Evolutionary conservation across 1,140 invertebrate genomes (phyloP).

Genomic region (Temnothorax curvispinosus): DNA sequence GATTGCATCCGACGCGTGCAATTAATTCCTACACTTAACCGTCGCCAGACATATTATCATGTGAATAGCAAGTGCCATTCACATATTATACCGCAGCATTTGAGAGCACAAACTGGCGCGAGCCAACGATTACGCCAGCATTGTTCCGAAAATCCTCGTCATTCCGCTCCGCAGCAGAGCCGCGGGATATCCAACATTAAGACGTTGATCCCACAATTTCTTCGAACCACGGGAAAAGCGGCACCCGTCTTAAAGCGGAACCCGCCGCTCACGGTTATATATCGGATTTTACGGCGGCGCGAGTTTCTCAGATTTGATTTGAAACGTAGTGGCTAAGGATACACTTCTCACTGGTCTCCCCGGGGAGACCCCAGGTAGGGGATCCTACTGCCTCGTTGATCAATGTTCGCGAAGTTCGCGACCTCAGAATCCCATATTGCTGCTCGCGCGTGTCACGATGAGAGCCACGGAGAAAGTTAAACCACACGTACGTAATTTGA

Average conservation of each 20-base stretch:
- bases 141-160: slow-evolving; percentile 54
- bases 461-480: slow-evolving; percentile 32
- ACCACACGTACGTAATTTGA: slow-evolving; percentile 56
- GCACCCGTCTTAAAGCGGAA: slow-evolving; percentile 6
- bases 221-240: slow-evolving; percentile 17
- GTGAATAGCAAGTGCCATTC: slow-evolving; percentile 42
- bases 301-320: slow-evolving; percentile 47
- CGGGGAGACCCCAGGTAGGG: neutral
- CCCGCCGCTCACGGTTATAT: slow-evolving; percentile 1
- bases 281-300: slow-evolving; percentile 30
- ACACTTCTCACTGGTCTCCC: neutral
- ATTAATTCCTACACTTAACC: slow-evolving; percentile 51
- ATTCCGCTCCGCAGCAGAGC: slow-evolving; percentile 26
- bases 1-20: slow-evolving; percentile 15
- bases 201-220: slow-evolving; percentile 57
- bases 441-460: slow-evolving; percentile 5
- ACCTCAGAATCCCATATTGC: slow-evolving; percentile 39
- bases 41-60: slow-evolving; percentile 36
- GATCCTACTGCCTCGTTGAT: slow-evolving; percentile 24
- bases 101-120: slow-evolving; percentile 26
- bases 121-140: slow-evolving; percentile 46
- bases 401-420: slow-evolving; percentile 49
- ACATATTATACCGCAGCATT: slow-evolving; percentile 26
- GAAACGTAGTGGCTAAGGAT: neutral
- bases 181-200: slow-evolving; percentile 51